Evolutionary conservation across 2,888 invertebrate species (phyloP).

Genomic region (Cantharis lateralis): DNA sequence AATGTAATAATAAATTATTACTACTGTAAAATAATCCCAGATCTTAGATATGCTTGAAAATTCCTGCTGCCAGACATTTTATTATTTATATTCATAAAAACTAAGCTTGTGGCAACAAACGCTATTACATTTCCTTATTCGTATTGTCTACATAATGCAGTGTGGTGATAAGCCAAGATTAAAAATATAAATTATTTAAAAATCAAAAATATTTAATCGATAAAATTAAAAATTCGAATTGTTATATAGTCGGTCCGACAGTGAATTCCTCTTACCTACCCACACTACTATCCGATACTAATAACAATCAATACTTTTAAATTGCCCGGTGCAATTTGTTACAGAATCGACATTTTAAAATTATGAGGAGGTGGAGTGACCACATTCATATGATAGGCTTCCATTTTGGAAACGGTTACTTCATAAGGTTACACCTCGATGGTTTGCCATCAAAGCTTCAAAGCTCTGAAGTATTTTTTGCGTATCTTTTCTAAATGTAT

Average conservation of each 20-base stretch:
- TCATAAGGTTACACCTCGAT: no score
- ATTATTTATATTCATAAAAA: background rate
- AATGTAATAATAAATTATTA: background rate
- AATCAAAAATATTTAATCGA: background rate
- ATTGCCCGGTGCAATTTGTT: background rate
- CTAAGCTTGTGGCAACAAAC: background rate
- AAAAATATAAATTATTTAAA: background rate
- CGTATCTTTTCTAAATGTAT: no score
- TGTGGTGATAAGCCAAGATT: background rate
- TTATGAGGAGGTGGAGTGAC: no score
- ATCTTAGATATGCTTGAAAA: background rate
- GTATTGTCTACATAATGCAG: background rate
- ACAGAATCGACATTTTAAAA: background rate
- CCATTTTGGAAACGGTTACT: no score
- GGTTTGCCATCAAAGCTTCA: no score
- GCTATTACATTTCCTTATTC: background rate
- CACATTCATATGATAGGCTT: no score
- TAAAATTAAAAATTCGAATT: background rate
- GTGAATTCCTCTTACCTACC: background rate
- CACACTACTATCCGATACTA: background rate
- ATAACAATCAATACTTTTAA: background rate
- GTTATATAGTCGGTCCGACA: background rate
- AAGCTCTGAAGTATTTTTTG: no score
- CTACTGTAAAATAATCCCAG: background rate
- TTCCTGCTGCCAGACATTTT: background rate